Percentiles rank a stretch among this genome's conserved stretches.
Conservation (phyloP, 2,113 vertebrate species). For the Actinemys pallida region DNA sequence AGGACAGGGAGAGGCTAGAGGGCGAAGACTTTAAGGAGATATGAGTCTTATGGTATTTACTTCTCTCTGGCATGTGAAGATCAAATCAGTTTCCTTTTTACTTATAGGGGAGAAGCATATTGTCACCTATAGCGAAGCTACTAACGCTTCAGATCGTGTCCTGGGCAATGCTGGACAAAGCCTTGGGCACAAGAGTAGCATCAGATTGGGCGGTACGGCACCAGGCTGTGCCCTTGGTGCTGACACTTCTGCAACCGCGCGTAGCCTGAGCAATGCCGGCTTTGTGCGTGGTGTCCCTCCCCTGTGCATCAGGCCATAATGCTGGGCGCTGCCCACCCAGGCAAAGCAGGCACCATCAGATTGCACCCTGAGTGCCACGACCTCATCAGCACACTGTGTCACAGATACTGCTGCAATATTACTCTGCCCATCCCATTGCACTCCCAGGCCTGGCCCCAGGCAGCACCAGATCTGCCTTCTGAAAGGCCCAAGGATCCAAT, state of each 20-base stretch:
- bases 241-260: neutral
- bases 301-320: neutral
- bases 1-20: neutral
- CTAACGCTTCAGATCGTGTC: neutral
- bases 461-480: neutral
- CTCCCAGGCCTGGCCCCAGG: neutral
- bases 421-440: neutral
- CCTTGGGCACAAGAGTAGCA: neutral
- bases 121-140: neutral
- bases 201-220: neutral
- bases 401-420: no score
- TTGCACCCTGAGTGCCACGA: neutral
- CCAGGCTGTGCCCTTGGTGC: neutral
- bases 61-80: neutral
- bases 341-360: no score
- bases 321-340: neutral
- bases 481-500: neutral
- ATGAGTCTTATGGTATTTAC: no score
- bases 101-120: neutral
- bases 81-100: neutral
- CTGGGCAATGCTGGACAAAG: neutral
- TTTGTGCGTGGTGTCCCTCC: no score
- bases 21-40: no score
- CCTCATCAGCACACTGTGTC: neutral
- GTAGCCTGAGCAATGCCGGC: neutral